These are phyloP conservation scores for Dendrolimus kikuchii DNA, from an alignment of 1,140 invertebrate species.

Conservation along the genomic window DNA sequence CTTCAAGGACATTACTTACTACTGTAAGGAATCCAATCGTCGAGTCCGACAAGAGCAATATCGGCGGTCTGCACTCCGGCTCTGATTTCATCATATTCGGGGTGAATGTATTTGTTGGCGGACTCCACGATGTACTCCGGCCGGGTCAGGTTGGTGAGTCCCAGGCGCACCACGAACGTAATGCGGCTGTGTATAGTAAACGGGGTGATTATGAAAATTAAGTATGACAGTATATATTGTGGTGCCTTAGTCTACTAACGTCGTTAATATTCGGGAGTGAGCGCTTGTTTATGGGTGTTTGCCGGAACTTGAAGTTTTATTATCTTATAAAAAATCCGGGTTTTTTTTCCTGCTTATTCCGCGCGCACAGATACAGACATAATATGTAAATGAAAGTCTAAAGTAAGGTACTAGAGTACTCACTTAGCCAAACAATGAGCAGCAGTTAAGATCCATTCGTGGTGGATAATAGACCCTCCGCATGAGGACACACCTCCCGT, in stretches of 20 bases:
- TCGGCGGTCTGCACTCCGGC: constrained; percentile 28
- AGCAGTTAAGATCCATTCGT: constrained; percentile 13
- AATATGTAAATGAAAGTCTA: too few species aligned
- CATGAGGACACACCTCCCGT: constrained; percentile 19
- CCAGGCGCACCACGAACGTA: constrained; percentile 27
- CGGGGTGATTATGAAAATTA: background rate
- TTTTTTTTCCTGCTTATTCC: too few species aligned
- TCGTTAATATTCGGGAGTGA: too few species aligned
- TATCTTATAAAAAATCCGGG: too few species aligned
- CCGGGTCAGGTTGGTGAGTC: constrained; percentile 22
- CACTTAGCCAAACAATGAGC: constrained; percentile 53
- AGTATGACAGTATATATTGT: background rate
- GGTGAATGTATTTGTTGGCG: constrained; percentile 20
- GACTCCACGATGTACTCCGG: constrained; percentile 22
- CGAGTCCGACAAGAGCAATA: constrained; percentile 24
- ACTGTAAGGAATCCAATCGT: constrained; percentile 16
- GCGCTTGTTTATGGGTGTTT: too few species aligned
- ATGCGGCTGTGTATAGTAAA: constrained; percentile 16
- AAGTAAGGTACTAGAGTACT: background rate
- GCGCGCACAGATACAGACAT: too few species aligned
- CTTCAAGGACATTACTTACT: constrained; percentile 11
- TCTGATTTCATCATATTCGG: constrained; percentile 15
- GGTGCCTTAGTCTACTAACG: too few species aligned
- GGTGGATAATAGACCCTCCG: constrained; percentile 5
- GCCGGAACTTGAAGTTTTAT: too few species aligned